Conservation (phyloP, 2,797 vertebrate genomes). For the Clamator glandarius region DNA sequence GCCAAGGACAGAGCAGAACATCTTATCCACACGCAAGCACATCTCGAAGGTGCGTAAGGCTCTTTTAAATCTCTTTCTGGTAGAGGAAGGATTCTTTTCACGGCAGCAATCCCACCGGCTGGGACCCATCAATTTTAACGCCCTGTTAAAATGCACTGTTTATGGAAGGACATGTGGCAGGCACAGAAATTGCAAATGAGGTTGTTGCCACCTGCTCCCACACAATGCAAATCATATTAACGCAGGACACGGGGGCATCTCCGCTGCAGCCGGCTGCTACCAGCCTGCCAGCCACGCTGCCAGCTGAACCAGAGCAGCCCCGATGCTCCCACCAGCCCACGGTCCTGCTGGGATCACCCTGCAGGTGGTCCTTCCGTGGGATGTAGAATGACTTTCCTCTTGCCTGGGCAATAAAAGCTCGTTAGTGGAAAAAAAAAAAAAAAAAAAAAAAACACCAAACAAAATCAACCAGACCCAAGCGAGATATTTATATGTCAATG, state of each 20-base stretch:
- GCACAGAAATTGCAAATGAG: slow-evolving; percentile 50
- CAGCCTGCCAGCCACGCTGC: neutral
- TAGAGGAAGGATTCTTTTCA: neutral
- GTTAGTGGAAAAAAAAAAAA: neutral
- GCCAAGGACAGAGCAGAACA: neutral
- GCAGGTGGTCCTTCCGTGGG: accelerated
- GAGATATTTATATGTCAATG: neutral
- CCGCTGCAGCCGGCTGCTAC: neutral
- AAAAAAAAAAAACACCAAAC: too few species aligned
- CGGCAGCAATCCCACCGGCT: neutral
- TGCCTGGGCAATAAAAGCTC: neutral
- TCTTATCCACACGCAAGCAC: neutral
- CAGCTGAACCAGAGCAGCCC: neutral
- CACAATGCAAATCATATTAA: slow-evolving; percentile 1
- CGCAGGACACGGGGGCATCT: neutral
- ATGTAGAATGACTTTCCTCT: neutral
- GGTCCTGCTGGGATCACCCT: accelerated
- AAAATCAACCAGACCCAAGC: neutral
- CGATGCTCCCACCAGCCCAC: neutral
- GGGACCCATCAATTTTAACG: neutral
- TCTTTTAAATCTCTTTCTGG: neutral
- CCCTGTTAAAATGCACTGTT: neutral
- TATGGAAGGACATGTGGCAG: slow-evolving; percentile 46
- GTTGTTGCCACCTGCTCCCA: neutral
- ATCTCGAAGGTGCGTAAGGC: neutral